These are phyloP conservation scores for Campylomormyrus numenius DNA, from an alignment of 2,113 vertebrate species.

Conservation along the genomic window DNA sequence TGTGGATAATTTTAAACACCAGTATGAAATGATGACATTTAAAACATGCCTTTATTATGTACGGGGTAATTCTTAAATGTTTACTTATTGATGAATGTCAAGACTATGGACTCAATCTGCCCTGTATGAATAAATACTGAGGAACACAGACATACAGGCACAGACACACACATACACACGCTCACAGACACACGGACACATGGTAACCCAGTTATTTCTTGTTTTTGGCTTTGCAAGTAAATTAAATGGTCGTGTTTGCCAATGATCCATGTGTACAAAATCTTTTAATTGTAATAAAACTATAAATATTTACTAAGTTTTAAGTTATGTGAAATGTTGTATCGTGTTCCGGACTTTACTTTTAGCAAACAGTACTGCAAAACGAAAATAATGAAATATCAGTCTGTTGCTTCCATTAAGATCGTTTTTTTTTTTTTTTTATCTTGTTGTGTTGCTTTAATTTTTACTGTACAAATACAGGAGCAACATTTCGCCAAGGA, in stretches of 20 bases:
- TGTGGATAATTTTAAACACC: constrained; percentile 31
- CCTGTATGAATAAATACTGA: constrained; percentile 44
- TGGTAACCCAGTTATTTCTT: constrained; percentile 38
- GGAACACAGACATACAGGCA: constrained; percentile 2
- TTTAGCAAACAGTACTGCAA: constrained; percentile 30
- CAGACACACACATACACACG: constrained; percentile 14
- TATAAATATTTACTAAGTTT: constrained; percentile 55
- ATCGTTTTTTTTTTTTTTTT: neutral
- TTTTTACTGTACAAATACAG: constrained; percentile 22
- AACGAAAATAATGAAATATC: constrained; percentile 22
- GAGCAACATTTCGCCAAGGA: constrained; percentile 27
- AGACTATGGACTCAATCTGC: constrained; percentile 38
- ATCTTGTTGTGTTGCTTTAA: constrained; percentile 22
- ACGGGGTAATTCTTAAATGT: constrained; percentile 35
- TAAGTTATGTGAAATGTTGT: constrained; percentile 25
- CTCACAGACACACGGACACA: constrained; percentile 15
- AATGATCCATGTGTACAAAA: constrained; percentile 58
- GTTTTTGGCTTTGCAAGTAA: constrained; percentile 38
- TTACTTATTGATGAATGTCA: constrained; percentile 47
- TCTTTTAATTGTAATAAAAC: constrained; percentile 63
- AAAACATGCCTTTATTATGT: constrained; percentile 36
- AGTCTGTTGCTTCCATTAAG: constrained; percentile 23
- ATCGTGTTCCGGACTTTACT: constrained; percentile 18
- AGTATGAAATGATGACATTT: constrained; percentile 22
- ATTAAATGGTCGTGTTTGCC: constrained; percentile 51